A percentile compares a stretch with the other conserved stretches of the same genome.
phyloP scores from a whole-genome alignment of 2,888 invertebrate species.

The Alviniconcha strummeri region DNA sequence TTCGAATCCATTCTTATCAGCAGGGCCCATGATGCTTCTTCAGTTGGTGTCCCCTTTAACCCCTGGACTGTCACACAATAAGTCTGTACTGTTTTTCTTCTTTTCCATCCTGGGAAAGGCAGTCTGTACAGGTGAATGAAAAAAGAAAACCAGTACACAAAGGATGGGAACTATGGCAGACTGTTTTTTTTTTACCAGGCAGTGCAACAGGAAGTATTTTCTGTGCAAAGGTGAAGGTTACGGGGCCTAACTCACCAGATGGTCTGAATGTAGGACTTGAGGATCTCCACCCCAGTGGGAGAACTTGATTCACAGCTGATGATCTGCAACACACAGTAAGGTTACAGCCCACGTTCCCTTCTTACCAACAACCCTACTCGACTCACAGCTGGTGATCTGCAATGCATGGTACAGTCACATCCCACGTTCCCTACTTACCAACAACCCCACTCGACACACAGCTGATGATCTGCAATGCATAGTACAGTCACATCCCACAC shows the following conservation, averaged over 20 bases:
- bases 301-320: slow-evolving; percentile 88
- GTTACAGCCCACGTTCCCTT: background rate
- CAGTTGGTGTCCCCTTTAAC: too few species aligned
- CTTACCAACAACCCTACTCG: slow-evolving; percentile 75
- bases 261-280: slow-evolving; percentile 77
- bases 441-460: slow-evolving; percentile 83
- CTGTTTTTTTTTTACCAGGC: too few species aligned
- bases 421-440: background rate
- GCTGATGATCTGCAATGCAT: slow-evolving; percentile 82
- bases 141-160: too few species aligned
- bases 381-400: slow-evolving; percentile 89
- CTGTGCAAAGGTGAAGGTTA: background rate
- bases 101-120: too few species aligned
- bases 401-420: slow-evolving; percentile 17
- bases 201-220: too few species aligned
- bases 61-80: too few species aligned
- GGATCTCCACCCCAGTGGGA: slow-evolving; percentile 83
- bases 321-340: slow-evolving; percentile 76
- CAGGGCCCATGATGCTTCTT: too few species aligned
- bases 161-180: too few species aligned
- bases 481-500: background rate
- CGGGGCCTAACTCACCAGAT: slow-evolving; percentile 81
- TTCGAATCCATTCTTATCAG: too few species aligned
- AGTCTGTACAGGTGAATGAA: too few species aligned
- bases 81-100: too few species aligned